phyloP scores from a whole-genome alignment of 2,888 invertebrate species.

The Thysanoteuthis rhombus region DNA sequence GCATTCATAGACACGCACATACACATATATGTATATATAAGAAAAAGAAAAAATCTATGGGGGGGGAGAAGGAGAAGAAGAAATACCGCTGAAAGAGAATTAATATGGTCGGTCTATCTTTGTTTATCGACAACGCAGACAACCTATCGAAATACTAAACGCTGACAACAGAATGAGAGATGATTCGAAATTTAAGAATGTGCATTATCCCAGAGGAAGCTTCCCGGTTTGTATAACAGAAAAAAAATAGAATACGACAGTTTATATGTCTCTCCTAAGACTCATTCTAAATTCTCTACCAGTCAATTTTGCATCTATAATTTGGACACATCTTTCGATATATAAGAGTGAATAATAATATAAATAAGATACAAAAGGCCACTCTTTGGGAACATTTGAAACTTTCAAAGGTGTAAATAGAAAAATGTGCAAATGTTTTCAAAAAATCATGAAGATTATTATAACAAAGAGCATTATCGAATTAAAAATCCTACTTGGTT shows the following conservation, averaged over 20 bases:
- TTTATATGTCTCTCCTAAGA: not conserved
- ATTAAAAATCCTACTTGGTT: too few relatives aligned
- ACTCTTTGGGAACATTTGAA: not conserved
- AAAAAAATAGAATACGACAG: not conserved
- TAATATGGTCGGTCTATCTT: not conserved
- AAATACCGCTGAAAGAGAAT: not conserved
- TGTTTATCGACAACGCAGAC: not conserved
- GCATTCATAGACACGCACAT: too few relatives aligned
- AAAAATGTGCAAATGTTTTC: not conserved
- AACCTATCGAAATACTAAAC: not conserved
- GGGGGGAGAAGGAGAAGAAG: not conserved
- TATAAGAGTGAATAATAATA: not conserved
- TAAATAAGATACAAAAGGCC: not conserved
- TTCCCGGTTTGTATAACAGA: not conserved
- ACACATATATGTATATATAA: too few relatives aligned
- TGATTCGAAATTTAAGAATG: not conserved
- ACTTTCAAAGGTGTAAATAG: not conserved
- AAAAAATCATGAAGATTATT: too few relatives aligned
- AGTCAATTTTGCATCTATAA: not conserved
- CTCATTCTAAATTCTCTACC: not conserved
- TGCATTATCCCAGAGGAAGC: not conserved
- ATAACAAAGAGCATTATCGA: not conserved
- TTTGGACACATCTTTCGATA: not conserved
- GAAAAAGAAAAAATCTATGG: too few relatives aligned
- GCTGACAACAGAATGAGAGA: not conserved